Evolutionary conservation across 1,140 invertebrate species (phyloP), one percentile per base, ranked within the genome.

Genomic region (Bursaphelenchus mucronatus): DNA sequence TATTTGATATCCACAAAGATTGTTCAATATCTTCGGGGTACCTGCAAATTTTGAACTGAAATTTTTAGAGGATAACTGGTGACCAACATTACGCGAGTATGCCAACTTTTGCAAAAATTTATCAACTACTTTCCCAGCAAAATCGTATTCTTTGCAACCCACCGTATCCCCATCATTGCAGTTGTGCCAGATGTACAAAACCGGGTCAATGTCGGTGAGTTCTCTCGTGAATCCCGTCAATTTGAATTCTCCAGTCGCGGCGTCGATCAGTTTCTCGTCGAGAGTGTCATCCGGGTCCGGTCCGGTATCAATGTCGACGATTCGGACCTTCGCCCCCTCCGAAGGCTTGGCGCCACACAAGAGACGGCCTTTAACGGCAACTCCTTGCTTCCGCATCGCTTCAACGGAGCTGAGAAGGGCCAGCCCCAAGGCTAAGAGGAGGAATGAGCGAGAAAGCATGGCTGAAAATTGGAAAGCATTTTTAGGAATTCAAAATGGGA

Each of bases 301-400:
- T 11, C 59, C 59, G 1, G 9, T 57, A 10, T 43, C 55, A n/a
- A 62, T 58, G 21, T 62, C 59, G 9, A 6, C 47, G 15, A 41
- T 19, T 3, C 59, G 10, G 15, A 62, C 59, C 39, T 62, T 62
- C n/a, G 59, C 57, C 15, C 11, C 13, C 47, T 50, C 57, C 15
- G 59, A 10, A n/a, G n/a, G 59, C 15, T 15, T n/a, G 17, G 11
- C 19, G 3, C 59, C 59, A 11, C 59, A 62, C 10, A 39, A 39
- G 13, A 62, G 53, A 4, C 47, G 10, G 9, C 59, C 59, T 30
- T 62, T 62, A 2, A 58, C 59, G 3, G 59, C 59, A 9, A 62
- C 21, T 59, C 59, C 59, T 62, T 62, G 59, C 39, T 62, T 62
- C 3, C 59, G 10, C 59, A 62, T 61, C n/a, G 53, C 59, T 9